Evolutionary conservation across 2,888 invertebrate species (phyloP), one percentile per base, ranked within the genome.

Genomic region (Andrena praecox): DNA sequence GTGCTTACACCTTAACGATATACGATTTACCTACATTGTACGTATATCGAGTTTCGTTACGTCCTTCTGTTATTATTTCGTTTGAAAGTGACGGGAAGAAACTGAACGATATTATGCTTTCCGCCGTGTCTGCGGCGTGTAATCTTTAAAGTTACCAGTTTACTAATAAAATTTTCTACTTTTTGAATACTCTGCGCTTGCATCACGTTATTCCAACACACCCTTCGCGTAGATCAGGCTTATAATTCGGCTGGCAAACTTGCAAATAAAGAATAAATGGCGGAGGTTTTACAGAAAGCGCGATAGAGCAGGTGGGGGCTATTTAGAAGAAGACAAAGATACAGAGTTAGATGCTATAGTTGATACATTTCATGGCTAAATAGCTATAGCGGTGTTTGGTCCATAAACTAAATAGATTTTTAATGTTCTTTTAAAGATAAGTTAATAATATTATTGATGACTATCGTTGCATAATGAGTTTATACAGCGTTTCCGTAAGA

Each of bases 61-160:
- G 20, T 7, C 33, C 54, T 68, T 31, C 7, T 1, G 29, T 16
- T 67, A 31, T 31, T 60, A 31, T 33, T 31, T 29, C 7, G 16
- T 60, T 42, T 42, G 42, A 42, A 16, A 42, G 16, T 42, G 42
- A 42, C 42, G 5, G 42, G 42, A 42, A 42, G 42, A 42, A 42
- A 42, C 42, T 42, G 42, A 42, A 16, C 16, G 16, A 42, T 42
- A 42, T 42, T 69, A 66, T 66, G 48, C 31, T 56, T 63, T n/a
- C 20, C 71, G 59, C 12, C n/a, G 33, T 59, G 8, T 29, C 31
- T 59, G 24, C 12, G 60, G 8, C 33, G 33, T 33, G 66, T 67
- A 31, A 63, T 67, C 20, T 59, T 35, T 29, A 52, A 74, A 69
- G 74, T 80, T 80, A 74, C 74, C 79, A 66, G 42, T 77, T 54